These are phyloP conservation scores for Aphaenogaster rudis DNA, from an alignment of 1,140 invertebrate genomes.

Conservation along the genomic window DNA sequence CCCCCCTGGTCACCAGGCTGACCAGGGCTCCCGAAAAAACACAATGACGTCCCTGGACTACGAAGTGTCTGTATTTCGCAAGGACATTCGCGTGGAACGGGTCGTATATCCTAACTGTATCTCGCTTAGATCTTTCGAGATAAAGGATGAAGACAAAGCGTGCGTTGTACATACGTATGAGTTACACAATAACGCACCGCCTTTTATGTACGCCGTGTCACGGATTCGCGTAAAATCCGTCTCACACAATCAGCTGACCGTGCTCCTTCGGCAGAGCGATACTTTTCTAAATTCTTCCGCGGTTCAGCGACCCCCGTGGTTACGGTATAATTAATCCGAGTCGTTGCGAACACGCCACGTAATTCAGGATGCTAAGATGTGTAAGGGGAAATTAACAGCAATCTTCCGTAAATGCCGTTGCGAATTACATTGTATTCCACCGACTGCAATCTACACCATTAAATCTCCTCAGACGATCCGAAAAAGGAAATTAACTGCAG, in stretches of 20 bases:
- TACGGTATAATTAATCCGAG: constrained; percentile 37
- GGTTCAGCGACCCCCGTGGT: constrained; percentile 25
- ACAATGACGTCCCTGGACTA: too few relatives aligned
- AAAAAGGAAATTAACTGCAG: not conserved
- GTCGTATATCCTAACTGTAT: not conserved
- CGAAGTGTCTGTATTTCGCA: not conserved
- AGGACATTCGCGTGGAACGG: not conserved
- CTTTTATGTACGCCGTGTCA: not conserved
- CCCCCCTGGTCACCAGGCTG: too few relatives aligned
- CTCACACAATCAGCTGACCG: not conserved
- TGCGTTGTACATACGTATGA: not conserved
- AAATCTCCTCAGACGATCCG: not conserved
- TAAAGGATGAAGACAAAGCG: constrained; percentile 29
- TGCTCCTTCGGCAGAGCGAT: constrained; percentile 8
- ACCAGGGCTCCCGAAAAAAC: too few relatives aligned
- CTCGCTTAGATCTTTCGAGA: constrained; percentile 5
- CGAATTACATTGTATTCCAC: not conserved
- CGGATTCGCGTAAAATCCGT: constrained; percentile 1
- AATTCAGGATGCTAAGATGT: constrained; percentile 26
- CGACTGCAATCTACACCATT: constrained; percentile 30
- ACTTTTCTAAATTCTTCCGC: constrained; percentile 9
- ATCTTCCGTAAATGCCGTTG: constrained; percentile 37
- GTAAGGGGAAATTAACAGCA: constrained; percentile 9
- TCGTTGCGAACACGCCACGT: not conserved
- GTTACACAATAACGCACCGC: constrained; percentile 7